A percentile compares a stretch with the other conserved stretches of the same genome.
These are phyloP conservation scores for Melanocharis versteri DNA, from an alignment of 2,113 vertebrate species.

Conservation along the genomic window DNA sequence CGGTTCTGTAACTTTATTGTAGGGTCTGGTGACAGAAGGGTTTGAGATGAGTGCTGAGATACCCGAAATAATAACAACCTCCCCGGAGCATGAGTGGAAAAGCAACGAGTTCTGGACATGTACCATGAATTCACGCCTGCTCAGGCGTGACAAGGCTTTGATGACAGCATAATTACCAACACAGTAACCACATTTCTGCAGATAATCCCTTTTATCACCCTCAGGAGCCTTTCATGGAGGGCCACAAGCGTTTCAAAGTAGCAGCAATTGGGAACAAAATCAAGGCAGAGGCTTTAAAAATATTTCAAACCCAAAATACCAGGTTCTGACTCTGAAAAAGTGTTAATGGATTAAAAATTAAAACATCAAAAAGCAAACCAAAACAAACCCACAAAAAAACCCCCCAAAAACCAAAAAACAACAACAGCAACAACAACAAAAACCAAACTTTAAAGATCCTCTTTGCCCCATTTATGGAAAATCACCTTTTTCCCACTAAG, in stretches of 20 bases:
- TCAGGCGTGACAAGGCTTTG: not conserved
- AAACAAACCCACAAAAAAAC: not conserved
- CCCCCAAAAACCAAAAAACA: no score
- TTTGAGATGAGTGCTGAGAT: not conserved
- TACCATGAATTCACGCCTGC: not conserved
- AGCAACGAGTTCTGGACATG: not conserved
- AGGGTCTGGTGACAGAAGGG: not conserved
- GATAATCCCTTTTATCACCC: not conserved
- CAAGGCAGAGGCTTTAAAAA: not conserved
- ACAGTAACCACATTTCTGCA: not conserved
- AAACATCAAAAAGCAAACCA: not conserved
- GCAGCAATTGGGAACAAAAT: not conserved
- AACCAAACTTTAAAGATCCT: not conserved
- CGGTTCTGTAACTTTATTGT: rapidly evolving
- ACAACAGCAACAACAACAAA: no score
- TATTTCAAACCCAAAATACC: not conserved
- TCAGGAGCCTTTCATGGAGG: not conserved
- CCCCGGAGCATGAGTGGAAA: not conserved
- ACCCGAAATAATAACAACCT: not conserved
- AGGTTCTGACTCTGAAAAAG: not conserved
- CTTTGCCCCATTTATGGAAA: not conserved
- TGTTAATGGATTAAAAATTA: not conserved
- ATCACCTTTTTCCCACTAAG: not conserved
- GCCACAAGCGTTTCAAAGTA: not conserved
- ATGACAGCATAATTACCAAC: not conserved